phyloP scores from a whole-genome alignment of 2,113 vertebrate species.

The Astatoreochromis straeleni region DNA sequence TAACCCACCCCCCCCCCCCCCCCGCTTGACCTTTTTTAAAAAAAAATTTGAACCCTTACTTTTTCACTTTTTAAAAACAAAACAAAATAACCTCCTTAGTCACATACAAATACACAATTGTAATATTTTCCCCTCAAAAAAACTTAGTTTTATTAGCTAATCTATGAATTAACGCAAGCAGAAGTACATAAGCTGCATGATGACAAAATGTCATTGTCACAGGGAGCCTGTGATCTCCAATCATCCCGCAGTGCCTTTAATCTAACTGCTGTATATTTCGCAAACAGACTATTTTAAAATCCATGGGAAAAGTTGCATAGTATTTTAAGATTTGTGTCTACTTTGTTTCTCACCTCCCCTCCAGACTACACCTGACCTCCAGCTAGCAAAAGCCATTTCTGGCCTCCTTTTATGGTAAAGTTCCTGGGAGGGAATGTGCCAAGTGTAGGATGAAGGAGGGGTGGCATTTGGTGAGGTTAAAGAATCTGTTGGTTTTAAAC shows the following conservation, averaged over 20 bases:
- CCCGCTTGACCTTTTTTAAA: no score
- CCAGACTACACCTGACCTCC: background rate
- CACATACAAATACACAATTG: background rate
- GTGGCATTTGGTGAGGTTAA: background rate
- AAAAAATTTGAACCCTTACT: fast-evolving
- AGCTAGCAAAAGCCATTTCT: background rate
- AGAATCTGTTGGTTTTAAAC: background rate
- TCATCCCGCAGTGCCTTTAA: background rate
- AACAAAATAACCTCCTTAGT: background rate
- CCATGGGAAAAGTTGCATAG: background rate
- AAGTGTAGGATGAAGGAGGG: background rate
- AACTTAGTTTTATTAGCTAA: background rate
- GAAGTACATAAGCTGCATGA: background rate
- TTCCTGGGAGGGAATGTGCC: background rate
- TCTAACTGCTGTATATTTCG: background rate
- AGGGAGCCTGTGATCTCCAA: background rate
- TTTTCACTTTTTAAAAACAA: background rate
- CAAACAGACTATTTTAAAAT: background rate
- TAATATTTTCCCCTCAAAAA: background rate
- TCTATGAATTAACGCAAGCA: background rate
- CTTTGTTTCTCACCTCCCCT: background rate
- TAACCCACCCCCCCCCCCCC: no score
- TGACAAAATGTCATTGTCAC: background rate
- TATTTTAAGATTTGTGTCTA: background rate
- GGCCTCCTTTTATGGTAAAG: background rate